Conservation (phyloP, 2,113 vertebrate genomes). For the Microtus montanus region DNA sequence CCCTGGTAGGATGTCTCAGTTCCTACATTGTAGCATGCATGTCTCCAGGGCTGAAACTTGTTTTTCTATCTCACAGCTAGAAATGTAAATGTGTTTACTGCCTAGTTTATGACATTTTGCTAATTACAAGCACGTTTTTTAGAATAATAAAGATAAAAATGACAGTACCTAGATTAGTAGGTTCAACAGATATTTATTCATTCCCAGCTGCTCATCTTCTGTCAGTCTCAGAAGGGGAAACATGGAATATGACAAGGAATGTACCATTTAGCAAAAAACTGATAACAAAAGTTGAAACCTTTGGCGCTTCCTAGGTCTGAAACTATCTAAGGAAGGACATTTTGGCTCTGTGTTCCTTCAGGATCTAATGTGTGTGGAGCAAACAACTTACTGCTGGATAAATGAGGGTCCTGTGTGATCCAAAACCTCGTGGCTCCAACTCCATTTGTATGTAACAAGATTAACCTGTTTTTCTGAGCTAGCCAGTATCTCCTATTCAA, state of each 20-base stretch:
- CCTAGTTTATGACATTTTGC: background rate
- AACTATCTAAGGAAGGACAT: background rate
- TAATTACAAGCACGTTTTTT: background rate
- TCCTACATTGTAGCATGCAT: background rate
- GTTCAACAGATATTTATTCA: constrained; percentile 58
- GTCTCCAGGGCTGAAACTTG: background rate
- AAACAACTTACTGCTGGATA: background rate
- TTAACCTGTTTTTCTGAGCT: background rate
- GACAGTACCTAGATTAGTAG: background rate
- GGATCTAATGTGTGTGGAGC: background rate
- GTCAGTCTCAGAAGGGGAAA: background rate
- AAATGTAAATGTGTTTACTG: background rate
- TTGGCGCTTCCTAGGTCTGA: background rate
- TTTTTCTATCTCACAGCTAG: background rate
- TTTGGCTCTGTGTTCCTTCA: background rate
- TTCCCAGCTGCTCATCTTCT: constrained; percentile 23
- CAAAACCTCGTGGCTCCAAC: background rate
- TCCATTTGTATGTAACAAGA: background rate
- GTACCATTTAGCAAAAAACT: background rate
- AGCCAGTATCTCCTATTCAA: background rate
- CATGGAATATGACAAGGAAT: background rate
- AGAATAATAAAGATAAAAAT: background rate
- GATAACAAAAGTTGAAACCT: background rate
- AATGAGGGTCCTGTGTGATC: background rate
- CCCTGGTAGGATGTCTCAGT: background rate